Percentiles rank a stretch among this genome's conserved stretches.
Evolutionary conservation across 1,140 invertebrate genomes (phyloP).

Genomic region (Lycorma delicatula): DNA sequence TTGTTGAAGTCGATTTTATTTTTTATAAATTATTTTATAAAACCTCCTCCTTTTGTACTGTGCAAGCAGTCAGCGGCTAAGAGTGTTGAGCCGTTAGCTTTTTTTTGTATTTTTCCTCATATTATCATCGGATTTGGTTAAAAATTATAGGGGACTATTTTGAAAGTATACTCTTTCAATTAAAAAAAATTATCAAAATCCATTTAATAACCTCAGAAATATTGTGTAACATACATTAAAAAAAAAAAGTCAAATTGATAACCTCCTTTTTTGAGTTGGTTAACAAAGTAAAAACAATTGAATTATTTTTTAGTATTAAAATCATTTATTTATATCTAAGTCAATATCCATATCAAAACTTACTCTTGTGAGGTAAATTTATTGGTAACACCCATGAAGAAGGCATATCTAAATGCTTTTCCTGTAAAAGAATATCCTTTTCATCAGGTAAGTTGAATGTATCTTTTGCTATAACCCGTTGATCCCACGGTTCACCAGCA

Average conservation of each 20-base stretch:
- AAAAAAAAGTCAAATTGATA: not conserved
- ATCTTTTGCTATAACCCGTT: slow-evolving; percentile 30
- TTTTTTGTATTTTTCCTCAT: too few species aligned
- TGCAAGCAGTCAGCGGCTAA: too few species aligned
- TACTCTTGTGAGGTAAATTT: slow-evolving; percentile 54
- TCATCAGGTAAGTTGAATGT: slow-evolving; percentile 38
- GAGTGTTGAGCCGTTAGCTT: too few species aligned
- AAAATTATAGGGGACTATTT: too few species aligned
- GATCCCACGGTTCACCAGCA: slow-evolving; percentile 50
- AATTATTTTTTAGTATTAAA: not conserved
- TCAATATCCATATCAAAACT: not conserved
- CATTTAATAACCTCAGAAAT: not conserved
- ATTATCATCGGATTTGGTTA: too few species aligned
- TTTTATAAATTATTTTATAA: too few species aligned
- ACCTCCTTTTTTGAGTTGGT: too few species aligned
- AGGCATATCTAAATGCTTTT: slow-evolving; percentile 74
- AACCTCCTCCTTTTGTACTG: too few species aligned
- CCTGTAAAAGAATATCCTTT: slow-evolving; percentile 43
- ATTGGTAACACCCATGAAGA: slow-evolving; percentile 66
- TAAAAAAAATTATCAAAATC: not conserved
- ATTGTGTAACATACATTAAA: not conserved
- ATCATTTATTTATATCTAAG: not conserved
- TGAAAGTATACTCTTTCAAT: too few species aligned
- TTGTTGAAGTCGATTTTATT: too few species aligned
- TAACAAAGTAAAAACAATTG: too few species aligned